Percentiles rank a stretch among this genome's conserved stretches.
Conservation (phyloP, 2,797 vertebrate genomes). For the Halcyon smyrnensis region DNA sequence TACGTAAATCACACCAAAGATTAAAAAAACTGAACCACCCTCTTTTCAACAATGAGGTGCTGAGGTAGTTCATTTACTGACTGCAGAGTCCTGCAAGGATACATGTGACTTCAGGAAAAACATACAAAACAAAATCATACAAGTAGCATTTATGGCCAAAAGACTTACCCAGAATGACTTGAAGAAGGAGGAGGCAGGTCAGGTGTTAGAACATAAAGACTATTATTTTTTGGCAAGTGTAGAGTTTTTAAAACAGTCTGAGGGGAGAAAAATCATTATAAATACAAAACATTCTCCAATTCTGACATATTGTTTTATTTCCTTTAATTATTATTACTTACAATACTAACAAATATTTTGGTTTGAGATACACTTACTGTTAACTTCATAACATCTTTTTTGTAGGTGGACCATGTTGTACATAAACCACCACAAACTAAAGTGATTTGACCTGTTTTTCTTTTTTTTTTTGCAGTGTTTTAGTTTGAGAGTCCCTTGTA, state of each 20-base stretch:
- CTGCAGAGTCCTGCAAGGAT: not conserved
- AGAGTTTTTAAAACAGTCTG: conserved; percentile 95
- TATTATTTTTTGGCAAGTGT: conserved; percentile 99
- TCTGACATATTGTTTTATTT: not conserved
- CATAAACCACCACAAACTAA: not conserved
- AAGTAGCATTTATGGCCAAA: not conserved
- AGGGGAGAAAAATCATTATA: conserved; percentile 45
- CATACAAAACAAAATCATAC: not conserved
- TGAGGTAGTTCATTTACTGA: not conserved
- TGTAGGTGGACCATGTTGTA: not conserved
- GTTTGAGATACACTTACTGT: not conserved
- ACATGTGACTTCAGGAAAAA: not conserved
- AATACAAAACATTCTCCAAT: not conserved
- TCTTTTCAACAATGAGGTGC: not conserved
- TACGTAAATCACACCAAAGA: not conserved
- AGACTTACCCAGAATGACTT: conserved; percentile 92
- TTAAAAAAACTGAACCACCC: not conserved
- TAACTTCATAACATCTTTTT: not conserved
- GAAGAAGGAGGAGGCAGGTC: conserved; percentile 93
- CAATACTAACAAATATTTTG: not conserved
- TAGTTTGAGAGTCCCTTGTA: not conserved
- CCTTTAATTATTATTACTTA: not conserved
- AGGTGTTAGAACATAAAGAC: conserved; percentile 97
- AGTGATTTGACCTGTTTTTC: not conserved
- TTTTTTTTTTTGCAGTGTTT: not conserved